Base-by-base conservation (phyloP, 2,888 invertebrate species). In the Liopterus haemorrhoidalis region DNA sequence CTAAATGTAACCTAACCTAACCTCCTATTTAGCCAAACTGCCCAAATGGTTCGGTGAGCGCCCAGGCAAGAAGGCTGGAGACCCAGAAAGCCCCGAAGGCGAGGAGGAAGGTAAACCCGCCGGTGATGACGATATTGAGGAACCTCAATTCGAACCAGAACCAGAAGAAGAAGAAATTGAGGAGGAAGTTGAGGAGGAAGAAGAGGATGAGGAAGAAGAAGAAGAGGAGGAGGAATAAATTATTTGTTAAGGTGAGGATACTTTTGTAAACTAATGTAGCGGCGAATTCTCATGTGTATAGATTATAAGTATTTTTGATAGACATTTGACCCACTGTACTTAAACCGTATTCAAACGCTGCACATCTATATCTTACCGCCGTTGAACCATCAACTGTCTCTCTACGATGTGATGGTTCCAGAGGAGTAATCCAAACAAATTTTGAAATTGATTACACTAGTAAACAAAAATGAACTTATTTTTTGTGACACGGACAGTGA, bases 31-130 rank as follows among this genome's bases (percentile, higher is more conserved):
- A 91, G 92, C 90, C 76, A 84, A 85, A 78, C 76, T 92, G 72
- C 91, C 91, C 61, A 92, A 91, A 72, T 92, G 92, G 92, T 91
- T 91, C 79, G 91, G 92, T 62, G 92, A 92, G 74, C 79, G 91
- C 72, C 91, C 91, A 57, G 91, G 91, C 77, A 91, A 89, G 73
- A 92, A 90, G 78, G 70, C 82, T 69, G 90, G 85, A 55, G 91
- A 88, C 55, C 81, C 82, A 55, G 91, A 91, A 57, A 85, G 90
- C 62, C 92, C 92, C 52, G 92, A 91, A 62, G 92, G 89, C 59
- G 91, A 90, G 69, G 89, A 89, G 64, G 86, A 86, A 67, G 82
- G 83, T 64, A 86, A 86, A 75, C 81, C 76, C 49, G 83, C 82
- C 53, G 81, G 81, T 52, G 82, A 85, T 56, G 78, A 79, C 32